phyloP scores from a whole-genome alignment of 2,113 vertebrate genomes.

The Ammospiza nelsoni region DNA sequence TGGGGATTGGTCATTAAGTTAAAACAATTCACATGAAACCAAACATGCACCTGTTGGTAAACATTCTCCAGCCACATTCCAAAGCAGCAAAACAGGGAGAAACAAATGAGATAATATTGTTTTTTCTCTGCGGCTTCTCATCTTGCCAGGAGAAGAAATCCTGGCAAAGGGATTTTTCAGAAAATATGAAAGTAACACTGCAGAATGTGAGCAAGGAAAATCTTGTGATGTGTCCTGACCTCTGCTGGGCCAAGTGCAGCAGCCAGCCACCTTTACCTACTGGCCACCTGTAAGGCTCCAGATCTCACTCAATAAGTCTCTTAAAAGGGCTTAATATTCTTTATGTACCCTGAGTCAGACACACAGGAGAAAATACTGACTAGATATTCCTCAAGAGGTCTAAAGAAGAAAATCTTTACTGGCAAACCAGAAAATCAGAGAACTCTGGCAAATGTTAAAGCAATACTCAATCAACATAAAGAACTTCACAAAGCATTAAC shows the following conservation, averaged over 20 bases:
- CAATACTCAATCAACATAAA: not conserved
- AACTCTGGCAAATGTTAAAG: not conserved
- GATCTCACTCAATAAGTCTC: accelerated
- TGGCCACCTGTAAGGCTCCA: not conserved
- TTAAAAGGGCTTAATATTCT: not conserved
- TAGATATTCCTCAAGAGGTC: not conserved
- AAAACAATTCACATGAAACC: no score
- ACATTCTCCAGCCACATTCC: no score
- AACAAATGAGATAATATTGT: no score
- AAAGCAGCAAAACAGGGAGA: no score
- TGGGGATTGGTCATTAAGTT: no score
- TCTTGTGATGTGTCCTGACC: not conserved
- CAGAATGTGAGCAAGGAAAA: not conserved
- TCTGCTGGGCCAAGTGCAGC: not conserved
- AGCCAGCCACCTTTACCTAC: not conserved
- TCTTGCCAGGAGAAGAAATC: no score
- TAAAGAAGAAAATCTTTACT: not conserved
- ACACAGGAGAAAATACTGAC: not conserved
- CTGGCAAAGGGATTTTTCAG: no score
- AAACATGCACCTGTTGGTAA: no score
- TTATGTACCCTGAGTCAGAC: not conserved
- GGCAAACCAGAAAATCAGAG: not conserved
- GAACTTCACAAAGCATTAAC: not conserved
- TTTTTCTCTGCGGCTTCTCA: no score
- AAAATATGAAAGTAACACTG: no score